Base-by-base conservation (phyloP, 2,113 vertebrate genomes). In the Pteruthius melanotis region DNA sequence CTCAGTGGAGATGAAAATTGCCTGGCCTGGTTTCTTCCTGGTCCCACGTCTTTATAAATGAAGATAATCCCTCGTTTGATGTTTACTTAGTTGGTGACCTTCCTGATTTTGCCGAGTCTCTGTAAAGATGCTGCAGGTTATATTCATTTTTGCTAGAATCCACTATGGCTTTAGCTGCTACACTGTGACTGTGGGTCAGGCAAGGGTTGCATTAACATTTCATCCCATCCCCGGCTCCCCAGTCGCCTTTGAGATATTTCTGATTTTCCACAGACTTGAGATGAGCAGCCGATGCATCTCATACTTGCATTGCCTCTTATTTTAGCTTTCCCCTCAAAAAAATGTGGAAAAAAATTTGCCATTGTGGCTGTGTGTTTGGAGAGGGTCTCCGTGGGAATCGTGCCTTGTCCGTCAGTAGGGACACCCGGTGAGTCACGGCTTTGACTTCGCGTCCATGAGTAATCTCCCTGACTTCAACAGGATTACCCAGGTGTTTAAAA, bases 401-500 rank as follows among this genome's bases (percentile, higher is more conserved):
- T 53, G 60, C 42, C 21, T 60, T 61, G 47, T 78, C 77, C 1
- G 1, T 91, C 60, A 40, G 83, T n/a, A 44, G 54, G 82, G 93
- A 77, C 72, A 52, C 63, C n/a, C 20, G 1, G 42, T 30, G 85
- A 78, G 64, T 87, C 82, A 57, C 2, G 9, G 74, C 61, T 79
- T 79, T 83, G 63, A 44, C 80, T 93, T 72, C 74, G 59, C 1
- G 2, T 60, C 83, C 16, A 0, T 44, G 22, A 85, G 68, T 88
- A 89, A 94, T 79, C 79, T 79, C 54, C 30, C 59, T 56, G 69
- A 80, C 78, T 96, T 93, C 83, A 91, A 76, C 77, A 87, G 83
- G 84, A 89, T 94, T 93, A 87, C 63, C 68, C 53, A 81, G 56
- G 89, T 95, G 92, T 92, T 97, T 88, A 90, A 94, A 94, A 90